Evolutionary conservation across 2,888 invertebrate genomes (phyloP), one percentile per base, ranked within the genome.

Genomic region (Oscheius sp.): DNA sequence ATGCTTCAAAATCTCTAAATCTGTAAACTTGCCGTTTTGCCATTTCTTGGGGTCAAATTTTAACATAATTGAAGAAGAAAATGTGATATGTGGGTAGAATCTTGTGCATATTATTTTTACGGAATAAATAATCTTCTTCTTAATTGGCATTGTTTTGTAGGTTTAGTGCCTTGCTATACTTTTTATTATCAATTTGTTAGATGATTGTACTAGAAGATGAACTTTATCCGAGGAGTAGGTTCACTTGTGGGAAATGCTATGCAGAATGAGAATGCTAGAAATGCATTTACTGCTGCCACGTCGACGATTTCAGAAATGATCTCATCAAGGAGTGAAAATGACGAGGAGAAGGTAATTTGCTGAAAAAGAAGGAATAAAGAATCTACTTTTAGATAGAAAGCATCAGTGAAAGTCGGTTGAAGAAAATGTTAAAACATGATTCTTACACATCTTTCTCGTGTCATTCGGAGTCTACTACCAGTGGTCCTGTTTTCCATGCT

Each of bases 351-450:
- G 59, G 59, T 59, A 32, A 5, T n/a, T n/a, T n/a, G n/a, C n/a
- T n/a, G n/a, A n/a, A n/a, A n/a, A 56, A 26, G 22, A 9, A 12
- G 36, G 8, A 8, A 9, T 9, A 14, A 36, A 36, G 36, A 36
- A 9, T 9, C 8, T 36, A 36, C 8, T 36, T 14, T 44, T 32
- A 67, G 67, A 67, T 67, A 2, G 67, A 67, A 30, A 51, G 44
- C 24, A 50, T 67, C 9, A 28, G 32, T 14, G 62, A 67, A 17
- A 41, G 36, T 26, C 50, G 67, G 30, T 45, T 67, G 41, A 62
- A 67, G 51, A 67, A 67, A 28, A 67, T 67, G 67, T 44, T 67
- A n/a, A 67, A 67, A 20, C 45, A 64, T 20, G 67, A 67, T 33
- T 49, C 45, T 20, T 28, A 36, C 20, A 62, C 50, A 20, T 33